Conservation (phyloP, 2,888 invertebrate species). For the Hirtodrosophila histrioides region DNA sequence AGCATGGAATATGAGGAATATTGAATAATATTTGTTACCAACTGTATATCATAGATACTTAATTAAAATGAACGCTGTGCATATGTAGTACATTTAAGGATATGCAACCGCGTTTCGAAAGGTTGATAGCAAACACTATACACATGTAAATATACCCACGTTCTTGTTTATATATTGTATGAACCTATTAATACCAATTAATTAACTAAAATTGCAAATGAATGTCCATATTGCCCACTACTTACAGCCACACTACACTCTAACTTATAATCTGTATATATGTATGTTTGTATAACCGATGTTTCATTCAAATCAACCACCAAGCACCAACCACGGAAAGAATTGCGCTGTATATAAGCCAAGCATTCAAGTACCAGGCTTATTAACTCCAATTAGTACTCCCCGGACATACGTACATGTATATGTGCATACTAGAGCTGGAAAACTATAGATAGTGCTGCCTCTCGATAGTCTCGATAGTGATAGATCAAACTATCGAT, state of each 20-base stretch:
- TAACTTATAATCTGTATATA: conserved; percentile 31
- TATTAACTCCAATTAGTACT: conserved; percentile 31
- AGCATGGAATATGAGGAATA: too few species aligned
- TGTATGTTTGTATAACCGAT: conserved; percentile 2
- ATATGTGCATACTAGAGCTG: conserved; percentile 12
- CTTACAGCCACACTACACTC: conserved; percentile 70
- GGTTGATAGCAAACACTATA: background rate
- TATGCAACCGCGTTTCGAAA: too few species aligned
- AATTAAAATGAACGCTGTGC: too few species aligned
- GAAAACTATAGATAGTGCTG: too few species aligned
- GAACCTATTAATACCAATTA: conserved; percentile 8
- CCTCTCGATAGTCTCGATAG: too few species aligned
- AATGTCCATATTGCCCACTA: conserved; percentile 44
- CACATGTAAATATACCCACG: conserved; percentile 7
- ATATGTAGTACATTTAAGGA: too few species aligned
- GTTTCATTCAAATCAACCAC: conserved; percentile 16
- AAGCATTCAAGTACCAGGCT: conserved; percentile 37
- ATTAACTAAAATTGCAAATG: conserved; percentile 22
- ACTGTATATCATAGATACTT: too few species aligned
- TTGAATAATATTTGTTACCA: too few species aligned
- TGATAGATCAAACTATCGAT: too few species aligned
- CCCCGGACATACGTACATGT: conserved; percentile 1
- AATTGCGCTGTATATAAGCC: conserved; percentile 40
- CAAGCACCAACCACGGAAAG: conserved; percentile 22
- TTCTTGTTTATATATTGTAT: conserved; percentile 12